Evolutionary conservation across 2,888 invertebrate species (phyloP).

Genomic region (Sycophila texana): DNA sequence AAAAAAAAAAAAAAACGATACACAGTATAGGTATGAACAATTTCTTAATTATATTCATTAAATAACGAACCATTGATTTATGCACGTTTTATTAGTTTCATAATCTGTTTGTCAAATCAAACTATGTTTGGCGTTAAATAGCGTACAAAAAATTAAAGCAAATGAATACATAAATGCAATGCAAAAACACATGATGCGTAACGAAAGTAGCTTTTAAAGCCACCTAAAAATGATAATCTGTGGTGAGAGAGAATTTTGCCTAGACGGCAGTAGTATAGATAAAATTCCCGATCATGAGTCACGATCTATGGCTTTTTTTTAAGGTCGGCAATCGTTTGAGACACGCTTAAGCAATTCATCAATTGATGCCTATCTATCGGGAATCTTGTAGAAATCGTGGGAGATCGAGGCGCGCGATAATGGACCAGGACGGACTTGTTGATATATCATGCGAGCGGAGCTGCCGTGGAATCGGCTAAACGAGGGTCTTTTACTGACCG

Average conservation of each 20-base stretch:
- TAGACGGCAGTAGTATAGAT: slow-evolving; percentile 14
- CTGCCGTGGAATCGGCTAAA: slow-evolving; percentile 14
- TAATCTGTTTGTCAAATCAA: too few species aligned
- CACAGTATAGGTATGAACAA: too few species aligned
- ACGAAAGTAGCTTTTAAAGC: slow-evolving; percentile 51
- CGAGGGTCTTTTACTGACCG: neutral
- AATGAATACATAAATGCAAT: slow-evolving; percentile 50
- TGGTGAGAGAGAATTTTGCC: slow-evolving; percentile 14
- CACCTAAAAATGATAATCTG: slow-evolving; percentile 45
- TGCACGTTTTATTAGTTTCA: too few species aligned
- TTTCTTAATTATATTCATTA: too few species aligned
- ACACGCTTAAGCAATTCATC: slow-evolving; percentile 60
- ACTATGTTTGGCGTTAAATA: too few species aligned
- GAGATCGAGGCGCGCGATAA: slow-evolving; percentile 56
- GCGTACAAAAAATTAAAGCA: slow-evolving; percentile 22
- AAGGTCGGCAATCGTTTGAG: slow-evolving; percentile 56
- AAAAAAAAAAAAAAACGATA: too few species aligned
- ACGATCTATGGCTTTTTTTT: slow-evolving; percentile 24
- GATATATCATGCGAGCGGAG: slow-evolving; percentile 42
- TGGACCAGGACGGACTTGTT: neutral
- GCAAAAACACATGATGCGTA: slow-evolving; percentile 35
- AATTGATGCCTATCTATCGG: slow-evolving; percentile 58
- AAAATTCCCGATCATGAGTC: slow-evolving; percentile 45
- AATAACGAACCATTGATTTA: neutral
- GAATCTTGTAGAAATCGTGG: slow-evolving; percentile 60